Evolutionary conservation across 1,140 invertebrate genomes (phyloP).

Genomic region (Colletes latitarsis): DNA sequence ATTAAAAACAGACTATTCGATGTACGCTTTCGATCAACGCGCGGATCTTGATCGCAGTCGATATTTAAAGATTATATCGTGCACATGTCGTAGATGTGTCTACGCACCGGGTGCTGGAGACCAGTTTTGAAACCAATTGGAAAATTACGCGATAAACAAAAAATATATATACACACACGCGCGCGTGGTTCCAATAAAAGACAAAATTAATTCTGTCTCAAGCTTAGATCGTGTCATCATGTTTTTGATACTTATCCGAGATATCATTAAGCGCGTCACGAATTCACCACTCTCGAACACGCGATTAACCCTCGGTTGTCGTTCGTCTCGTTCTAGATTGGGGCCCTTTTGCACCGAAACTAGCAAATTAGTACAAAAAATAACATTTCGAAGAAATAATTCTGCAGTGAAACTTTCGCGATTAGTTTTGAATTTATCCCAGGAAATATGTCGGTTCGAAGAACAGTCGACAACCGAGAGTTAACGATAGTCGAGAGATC

Average conservation of each 20-base stretch:
- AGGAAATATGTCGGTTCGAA: no score
- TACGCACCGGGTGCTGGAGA: conserved; percentile 54
- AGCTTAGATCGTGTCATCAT: not conserved
- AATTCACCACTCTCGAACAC: not conserved
- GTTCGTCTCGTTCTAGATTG: no score
- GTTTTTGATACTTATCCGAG: not conserved
- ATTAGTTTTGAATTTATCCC: no score
- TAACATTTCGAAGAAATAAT: no score
- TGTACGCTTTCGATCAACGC: conserved; percentile 31
- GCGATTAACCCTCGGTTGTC: no score
- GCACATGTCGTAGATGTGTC: conserved; percentile 67
- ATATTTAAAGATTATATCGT: conserved; percentile 62
- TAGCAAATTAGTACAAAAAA: no score
- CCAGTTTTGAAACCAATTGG: conserved; percentile 35
- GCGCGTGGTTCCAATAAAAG: no score
- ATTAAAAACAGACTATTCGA: conserved; percentile 10
- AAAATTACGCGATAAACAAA: not conserved
- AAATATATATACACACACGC: not conserved
- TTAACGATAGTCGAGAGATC: not conserved
- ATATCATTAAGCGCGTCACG: not conserved
- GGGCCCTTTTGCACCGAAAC: no score
- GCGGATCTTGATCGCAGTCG: conserved; percentile 38
- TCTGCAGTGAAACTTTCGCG: no score
- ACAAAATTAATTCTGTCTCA: not conserved
- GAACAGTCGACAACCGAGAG: not conserved